Evolutionary conservation across 37 sponge, comb jelly and placozoan species (phyloP).

Genomic region (Halisarca cf. caerulea): DNA sequence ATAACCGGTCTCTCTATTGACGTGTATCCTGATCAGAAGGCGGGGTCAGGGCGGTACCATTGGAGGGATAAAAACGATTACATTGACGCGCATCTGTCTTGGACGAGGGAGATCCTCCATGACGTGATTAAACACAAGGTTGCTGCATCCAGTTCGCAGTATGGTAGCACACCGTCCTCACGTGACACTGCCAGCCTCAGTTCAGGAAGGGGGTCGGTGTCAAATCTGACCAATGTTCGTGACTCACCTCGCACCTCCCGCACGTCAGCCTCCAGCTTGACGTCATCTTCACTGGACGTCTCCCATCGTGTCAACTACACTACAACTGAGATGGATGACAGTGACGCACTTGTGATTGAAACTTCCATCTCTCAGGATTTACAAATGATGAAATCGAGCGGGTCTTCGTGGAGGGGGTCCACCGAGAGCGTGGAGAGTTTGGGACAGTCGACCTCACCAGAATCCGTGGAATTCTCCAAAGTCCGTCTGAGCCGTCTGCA

Average conservation of each 20-base stretch:
- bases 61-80: constrained; percentile 73
- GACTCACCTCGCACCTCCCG: background rate
- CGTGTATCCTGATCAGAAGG: constrained; percentile 77
- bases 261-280: background rate
- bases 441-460: background rate
- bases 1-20: constrained; percentile 50
- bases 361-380: background rate
- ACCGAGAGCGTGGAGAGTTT: constrained; percentile 8
- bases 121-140: constrained; percentile 45
- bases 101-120: constrained; percentile 49
- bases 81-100: constrained; percentile 30
- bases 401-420: constrained; percentile 7
- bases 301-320: background rate
- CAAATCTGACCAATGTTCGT: background rate
- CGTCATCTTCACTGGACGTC: background rate
- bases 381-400: background rate
- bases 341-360: background rate
- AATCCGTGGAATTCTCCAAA: background rate
- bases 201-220: background rate
- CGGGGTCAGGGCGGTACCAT: constrained; percentile 61
- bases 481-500: constrained; percentile 45
- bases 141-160: background rate
- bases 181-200: background rate
- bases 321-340: background rate
- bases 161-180: background rate